Evolutionary conservation across 2,888 invertebrate species (phyloP).

Genomic region (Catocala nupta): DNA sequence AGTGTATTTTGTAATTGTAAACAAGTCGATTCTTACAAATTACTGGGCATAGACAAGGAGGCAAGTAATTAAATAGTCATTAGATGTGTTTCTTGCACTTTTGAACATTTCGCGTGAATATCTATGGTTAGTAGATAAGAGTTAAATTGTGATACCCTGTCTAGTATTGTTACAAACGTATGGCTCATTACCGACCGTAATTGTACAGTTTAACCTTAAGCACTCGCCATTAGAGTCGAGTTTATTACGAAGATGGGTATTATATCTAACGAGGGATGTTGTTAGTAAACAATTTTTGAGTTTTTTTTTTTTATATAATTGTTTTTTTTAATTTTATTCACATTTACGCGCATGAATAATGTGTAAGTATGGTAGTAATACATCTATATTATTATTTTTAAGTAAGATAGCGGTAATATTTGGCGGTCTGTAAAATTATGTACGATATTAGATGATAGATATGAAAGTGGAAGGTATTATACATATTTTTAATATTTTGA

Average conservation of each 20-base stretch:
- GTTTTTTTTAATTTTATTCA: not conserved
- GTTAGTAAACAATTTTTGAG: too few relatives aligned
- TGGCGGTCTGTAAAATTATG: too few relatives aligned
- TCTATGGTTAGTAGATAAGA: not conserved
- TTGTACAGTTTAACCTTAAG: slow-evolving; percentile 13
- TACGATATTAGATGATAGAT: too few relatives aligned
- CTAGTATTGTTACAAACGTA: slow-evolving; percentile 5
- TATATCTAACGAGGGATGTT: too few relatives aligned
- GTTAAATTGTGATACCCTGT: slow-evolving; percentile 5
- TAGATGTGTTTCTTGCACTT: slow-evolving; percentile 1
- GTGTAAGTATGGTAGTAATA: too few relatives aligned
- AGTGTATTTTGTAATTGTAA: too few relatives aligned
- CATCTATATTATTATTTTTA: too few relatives aligned
- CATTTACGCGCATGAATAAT: too few relatives aligned
- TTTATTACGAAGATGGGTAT: not conserved
- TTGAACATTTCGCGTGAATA: not conserved
- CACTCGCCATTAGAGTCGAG: slow-evolving; percentile 1
- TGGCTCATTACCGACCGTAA: slow-evolving; percentile 21
- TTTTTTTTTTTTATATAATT: too few relatives aligned
- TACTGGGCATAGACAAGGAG: not conserved
- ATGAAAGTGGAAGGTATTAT: too few relatives aligned
- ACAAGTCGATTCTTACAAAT: not conserved
- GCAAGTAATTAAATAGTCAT: slow-evolving; percentile 10
- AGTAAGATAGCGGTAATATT: too few relatives aligned
- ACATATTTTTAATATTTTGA: too few relatives aligned